phyloP scores from a whole-genome alignment of 2,797 vertebrate genomes.

The Microcaecilia unicolor region DNA sequence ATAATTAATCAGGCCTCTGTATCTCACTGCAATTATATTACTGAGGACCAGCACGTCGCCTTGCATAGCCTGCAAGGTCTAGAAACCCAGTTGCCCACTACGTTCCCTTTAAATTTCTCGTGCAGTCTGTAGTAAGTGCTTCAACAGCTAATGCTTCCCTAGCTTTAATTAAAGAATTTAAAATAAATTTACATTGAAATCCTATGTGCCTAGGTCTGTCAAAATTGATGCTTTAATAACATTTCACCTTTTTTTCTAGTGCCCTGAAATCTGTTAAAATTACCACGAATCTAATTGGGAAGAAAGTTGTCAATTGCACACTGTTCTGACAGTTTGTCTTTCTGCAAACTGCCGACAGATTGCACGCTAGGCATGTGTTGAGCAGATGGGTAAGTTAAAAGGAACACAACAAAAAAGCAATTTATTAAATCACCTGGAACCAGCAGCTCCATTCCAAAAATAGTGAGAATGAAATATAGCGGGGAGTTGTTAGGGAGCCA shows the following conservation, averaged over 20 bases:
- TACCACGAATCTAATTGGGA: conserved; percentile 74
- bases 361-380: conserved; percentile 73
- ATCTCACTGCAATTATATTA: conserved; percentile 58
- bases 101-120: conserved; percentile 64
- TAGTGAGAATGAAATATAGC: conserved; percentile 79
- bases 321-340: conserved; percentile 73
- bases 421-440: conserved; percentile 81
- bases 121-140: conserved; percentile 59
- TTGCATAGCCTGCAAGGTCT: conserved; percentile 56
- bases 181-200: conserved; percentile 67
- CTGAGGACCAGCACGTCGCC: conserved; percentile 52
- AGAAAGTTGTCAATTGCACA: conserved; percentile 70
- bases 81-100: conserved; percentile 55
- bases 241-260: conserved; percentile 61
- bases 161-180: conserved; percentile 71
- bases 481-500: conserved; percentile 38
- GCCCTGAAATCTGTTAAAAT: conserved; percentile 76
- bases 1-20: conserved; percentile 63
- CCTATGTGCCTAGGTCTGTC: conserved; percentile 64
- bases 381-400: conserved; percentile 79
- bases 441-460: conserved; percentile 73
- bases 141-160: conserved; percentile 63
- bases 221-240: conserved; percentile 72
- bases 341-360: conserved; percentile 74
- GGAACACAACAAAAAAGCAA: conserved; percentile 68